Conservation (phyloP, 2,888 invertebrate genomes). For the Melieria omissa region DNA sequence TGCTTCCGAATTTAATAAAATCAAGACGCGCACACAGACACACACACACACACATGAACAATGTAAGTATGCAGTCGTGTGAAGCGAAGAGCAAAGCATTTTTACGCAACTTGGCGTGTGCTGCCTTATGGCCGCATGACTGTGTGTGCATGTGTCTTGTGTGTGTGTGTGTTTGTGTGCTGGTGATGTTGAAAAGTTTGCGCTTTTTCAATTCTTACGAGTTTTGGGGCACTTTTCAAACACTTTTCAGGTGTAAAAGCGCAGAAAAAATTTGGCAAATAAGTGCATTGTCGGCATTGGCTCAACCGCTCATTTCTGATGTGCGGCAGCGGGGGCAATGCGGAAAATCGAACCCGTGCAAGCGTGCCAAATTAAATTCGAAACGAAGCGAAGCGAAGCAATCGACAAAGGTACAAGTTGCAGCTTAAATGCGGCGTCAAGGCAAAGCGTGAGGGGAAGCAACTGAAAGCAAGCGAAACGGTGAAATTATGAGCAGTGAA, state of each 20-base stretch:
- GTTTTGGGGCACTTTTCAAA: not conserved
- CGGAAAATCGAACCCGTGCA: too few relatives aligned
- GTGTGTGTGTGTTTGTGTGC: not conserved
- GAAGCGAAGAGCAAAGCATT: not conserved
- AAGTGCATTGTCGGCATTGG: not conserved
- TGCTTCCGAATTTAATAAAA: constrained; percentile 58
- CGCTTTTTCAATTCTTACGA: not conserved
- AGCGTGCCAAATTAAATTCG: too few relatives aligned
- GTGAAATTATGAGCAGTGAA: too few relatives aligned
- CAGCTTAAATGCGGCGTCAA: too few relatives aligned
- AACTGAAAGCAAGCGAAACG: too few relatives aligned
- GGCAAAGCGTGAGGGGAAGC: too few relatives aligned
- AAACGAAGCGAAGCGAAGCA: too few relatives aligned
- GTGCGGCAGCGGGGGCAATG: too few relatives aligned
- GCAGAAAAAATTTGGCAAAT: not conserved
- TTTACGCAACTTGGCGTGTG: not conserved
- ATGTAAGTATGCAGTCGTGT: not conserved
- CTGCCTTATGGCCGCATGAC: not conserved
- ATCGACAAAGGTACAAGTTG: too few relatives aligned
- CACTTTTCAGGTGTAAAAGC: not conserved
- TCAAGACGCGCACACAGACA: not conserved
- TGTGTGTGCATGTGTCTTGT: not conserved
- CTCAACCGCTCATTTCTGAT: too few relatives aligned
- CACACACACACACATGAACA: constrained; percentile 4
- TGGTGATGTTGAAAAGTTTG: not conserved